Evolutionary conservation across 2,888 invertebrate genomes (phyloP), one percentile per base, ranked within the genome.

Genomic region (Scelioninae gen. 1): DNA sequence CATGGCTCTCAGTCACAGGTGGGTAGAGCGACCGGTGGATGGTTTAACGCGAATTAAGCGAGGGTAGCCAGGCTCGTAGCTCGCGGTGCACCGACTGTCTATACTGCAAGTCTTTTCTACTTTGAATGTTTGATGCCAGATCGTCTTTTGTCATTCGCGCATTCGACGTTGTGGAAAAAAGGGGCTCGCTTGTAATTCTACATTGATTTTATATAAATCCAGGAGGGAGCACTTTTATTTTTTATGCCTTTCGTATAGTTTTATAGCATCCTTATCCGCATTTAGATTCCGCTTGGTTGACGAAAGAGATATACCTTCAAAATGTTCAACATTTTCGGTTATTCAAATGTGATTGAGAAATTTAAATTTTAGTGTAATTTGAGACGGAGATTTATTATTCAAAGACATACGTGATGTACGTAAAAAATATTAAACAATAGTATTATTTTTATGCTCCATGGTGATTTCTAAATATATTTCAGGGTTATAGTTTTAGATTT

Each of bases 21-120:
- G 71, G 83, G 71, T 79, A 79, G 65, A 69, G 62, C 74, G 79
- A 72, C 74, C 68, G 75, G 66, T 68, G 72, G 74, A 76, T 63
- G 83, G 72, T 80, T 79, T 80, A 83, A 83, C 77, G 80, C 51
- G 77, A 80, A 83, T 83, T 83, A 83, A 80, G 60, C 76, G 79
- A 71, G 83, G 80, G 76, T 55, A 72, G 58, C 68, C 74, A 63
- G 62, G 51, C 79, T 56, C 56, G 58, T 40, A 65, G 45, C 69
- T 56, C 58, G 51, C 60, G 81, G 56, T 55, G 43, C 51, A 43
- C 63, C 63, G 45, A 49, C 55, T 45, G 13, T 45, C 34, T 43
- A 23, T 55, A 43, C 31, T 49, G 40, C 32, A 49, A 80, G 78
- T 69, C 65, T 81, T 72, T 83, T 83, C 34, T 60, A 66, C 69